Evolutionary conservation across 2,113 vertebrate genomes (phyloP).

Genomic region (Antigone vipio): DNA sequence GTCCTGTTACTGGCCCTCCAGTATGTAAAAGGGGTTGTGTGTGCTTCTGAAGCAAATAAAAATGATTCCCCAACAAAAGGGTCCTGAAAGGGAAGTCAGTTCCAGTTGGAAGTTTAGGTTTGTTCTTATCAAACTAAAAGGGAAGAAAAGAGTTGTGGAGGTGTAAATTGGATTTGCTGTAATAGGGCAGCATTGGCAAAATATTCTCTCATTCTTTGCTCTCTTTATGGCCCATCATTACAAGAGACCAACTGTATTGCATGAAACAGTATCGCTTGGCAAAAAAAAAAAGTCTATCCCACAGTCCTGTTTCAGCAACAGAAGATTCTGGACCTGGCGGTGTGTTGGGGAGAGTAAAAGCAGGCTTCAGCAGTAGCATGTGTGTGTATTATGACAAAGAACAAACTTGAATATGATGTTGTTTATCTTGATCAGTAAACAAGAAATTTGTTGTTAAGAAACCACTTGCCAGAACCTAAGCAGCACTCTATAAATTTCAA

Average conservation of each 20-base stretch:
- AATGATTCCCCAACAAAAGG: not conserved
- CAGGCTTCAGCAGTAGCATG: not conserved
- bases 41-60: not conserved
- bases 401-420: not conserved
- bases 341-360: not conserved
- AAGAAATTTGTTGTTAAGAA: not conserved
- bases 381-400: not conserved
- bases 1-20: not conserved
- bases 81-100: not conserved
- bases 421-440: not conserved
- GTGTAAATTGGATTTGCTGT: not conserved
- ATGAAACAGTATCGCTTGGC: not conserved
- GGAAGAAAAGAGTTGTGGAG: not conserved
- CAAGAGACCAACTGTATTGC: not conserved
- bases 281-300: not conserved
- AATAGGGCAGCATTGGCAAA: not conserved
- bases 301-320: not conserved
- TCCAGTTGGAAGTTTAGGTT: not conserved
- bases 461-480: not conserved
- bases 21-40: not conserved
- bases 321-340: not conserved
- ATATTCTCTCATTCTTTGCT: not conserved
- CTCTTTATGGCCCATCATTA: not conserved
- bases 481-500: not conserved
- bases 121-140: not conserved